Evolutionary conservation across 2,113 vertebrate species (phyloP), one percentile per base, ranked within the genome.

Genomic region (Coreoperca whiteheadi): DNA sequence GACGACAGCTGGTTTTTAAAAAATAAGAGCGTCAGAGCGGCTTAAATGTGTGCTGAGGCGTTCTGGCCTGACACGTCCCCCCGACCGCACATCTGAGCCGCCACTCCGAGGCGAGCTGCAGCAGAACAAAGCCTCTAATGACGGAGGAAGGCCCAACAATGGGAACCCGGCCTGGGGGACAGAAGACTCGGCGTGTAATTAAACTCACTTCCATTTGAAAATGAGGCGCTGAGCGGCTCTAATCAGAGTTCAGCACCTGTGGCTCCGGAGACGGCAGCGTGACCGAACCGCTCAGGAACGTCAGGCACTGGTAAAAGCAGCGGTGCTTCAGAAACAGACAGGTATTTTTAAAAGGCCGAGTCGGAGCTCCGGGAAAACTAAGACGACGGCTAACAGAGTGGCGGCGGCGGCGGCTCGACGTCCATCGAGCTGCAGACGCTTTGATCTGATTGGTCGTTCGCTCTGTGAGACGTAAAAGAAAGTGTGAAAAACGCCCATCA

Each of bases 201-300:
- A 76, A 81, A 60, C 0, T 4, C 60, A 39, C 74, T 76, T 84
- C 77, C 77, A 84, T 43, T 6, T 67, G 66, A 66, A 67, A 30
- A 59, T 6, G 21, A 63, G 56, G 39, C 18, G n/a, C 16, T 8
- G 61, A 43, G 54, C 71, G 50, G 81, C 69, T 50, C 56, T 74
- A 53, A 84, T 70, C 84, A 67, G 46, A 68, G 30, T 23, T 9
- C 21, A 50, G 81, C 7, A 86, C 89, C 89, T 79, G 74, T 76
- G 81, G 81, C 70, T 46, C 23, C 54, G 50, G 34, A 59, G 51
- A 66, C 67, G 1, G 57, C 78, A 25, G 82, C 84, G 15, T 91
- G 89, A 91, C 73, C 41, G 39, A 81, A 89, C 73, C 34, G 0
- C 82, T 88, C 77, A 89, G 90, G 91, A 93, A 93, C 90, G 88